These are phyloP conservation scores for Penaeus japonicus DNA, from an alignment of 1,140 invertebrate genomes.

Conservation along the genomic window DNA sequence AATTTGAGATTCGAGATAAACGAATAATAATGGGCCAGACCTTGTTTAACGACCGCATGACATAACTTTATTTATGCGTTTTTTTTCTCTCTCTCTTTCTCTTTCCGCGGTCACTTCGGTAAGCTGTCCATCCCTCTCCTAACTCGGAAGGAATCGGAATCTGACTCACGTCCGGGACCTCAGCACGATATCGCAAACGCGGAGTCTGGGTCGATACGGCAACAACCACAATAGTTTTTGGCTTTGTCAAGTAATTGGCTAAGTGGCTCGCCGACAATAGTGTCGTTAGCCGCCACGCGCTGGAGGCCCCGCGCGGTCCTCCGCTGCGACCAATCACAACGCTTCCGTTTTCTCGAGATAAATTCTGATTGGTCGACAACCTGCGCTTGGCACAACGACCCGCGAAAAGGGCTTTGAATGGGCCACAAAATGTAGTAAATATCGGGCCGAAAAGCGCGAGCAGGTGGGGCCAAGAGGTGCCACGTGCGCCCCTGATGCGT, in stretches of 20 bases:
- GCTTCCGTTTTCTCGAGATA: not conserved
- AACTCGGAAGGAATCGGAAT: no score
- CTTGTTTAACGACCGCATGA: no score
- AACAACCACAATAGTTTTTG: slow-evolving; percentile 38
- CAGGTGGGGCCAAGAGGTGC: no score
- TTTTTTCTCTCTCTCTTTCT: not conserved
- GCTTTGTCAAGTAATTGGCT: slow-evolving; percentile 48
- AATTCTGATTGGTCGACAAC: not conserved
- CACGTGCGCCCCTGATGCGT: no score
- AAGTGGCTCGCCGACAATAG: slow-evolving; percentile 43
- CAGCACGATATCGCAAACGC: no score
- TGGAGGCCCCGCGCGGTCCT: not conserved
- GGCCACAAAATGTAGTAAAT: no score
- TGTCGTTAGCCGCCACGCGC: slow-evolving; percentile 44
- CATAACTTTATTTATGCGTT: not conserved
- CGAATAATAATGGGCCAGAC: no score
- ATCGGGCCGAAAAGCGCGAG: no score
- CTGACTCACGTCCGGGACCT: no score
- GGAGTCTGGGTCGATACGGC: slow-evolving; percentile 18
- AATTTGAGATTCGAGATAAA: no score
- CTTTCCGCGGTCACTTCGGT: not conserved
- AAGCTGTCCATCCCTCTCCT: no score
- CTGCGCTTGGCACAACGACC: not conserved
- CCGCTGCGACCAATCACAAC: not conserved
- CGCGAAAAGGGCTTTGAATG: not conserved